Evolutionary conservation across 2,888 invertebrate genomes (phyloP).

Genomic region (Lampropteryx suffumata): DNA sequence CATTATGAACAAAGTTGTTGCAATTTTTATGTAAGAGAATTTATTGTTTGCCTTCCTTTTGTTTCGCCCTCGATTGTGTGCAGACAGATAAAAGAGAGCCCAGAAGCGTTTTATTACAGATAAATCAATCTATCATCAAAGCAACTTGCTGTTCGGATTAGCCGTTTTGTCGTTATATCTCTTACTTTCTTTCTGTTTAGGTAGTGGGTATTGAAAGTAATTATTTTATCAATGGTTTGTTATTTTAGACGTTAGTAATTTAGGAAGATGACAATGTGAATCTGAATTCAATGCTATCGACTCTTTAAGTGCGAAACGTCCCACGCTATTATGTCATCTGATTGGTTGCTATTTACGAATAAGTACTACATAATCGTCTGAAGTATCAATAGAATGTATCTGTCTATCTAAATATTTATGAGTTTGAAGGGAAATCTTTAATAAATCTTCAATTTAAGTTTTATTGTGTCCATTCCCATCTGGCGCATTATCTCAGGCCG

Average conservation of each 20-base stretch:
- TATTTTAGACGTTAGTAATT: too few relatives aligned
- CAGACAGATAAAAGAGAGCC: constrained; percentile 71
- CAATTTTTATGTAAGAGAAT: constrained; percentile 81
- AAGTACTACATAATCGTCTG: too few relatives aligned
- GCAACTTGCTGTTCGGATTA: constrained; percentile 51
- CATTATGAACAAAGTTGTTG: constrained; percentile 82
- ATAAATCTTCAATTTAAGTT: constrained; percentile 57
- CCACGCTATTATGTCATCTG: too few relatives aligned
- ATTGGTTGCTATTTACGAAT: too few relatives aligned
- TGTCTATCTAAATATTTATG: constrained; percentile 5
- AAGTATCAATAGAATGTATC: too few relatives aligned
- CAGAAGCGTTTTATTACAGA: constrained; percentile 67
- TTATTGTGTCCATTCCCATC: constrained; percentile 64
- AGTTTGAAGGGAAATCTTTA: constrained; percentile 42
- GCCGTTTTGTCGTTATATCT: constrained; percentile 40
- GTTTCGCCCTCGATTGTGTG: constrained; percentile 71
- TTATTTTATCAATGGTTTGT: constrained; percentile 7
- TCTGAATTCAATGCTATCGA: too few relatives aligned
- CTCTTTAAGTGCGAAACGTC: too few relatives aligned
- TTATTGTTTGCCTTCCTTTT: constrained; percentile 75
- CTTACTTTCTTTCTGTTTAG: constrained; percentile 32
- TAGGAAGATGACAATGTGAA: too few relatives aligned
- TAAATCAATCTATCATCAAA: constrained; percentile 68
- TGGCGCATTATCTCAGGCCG: constrained; percentile 51
- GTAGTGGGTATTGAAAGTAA: constrained; percentile 6